These are phyloP conservation scores for Stegophylla sp. DNA, from an alignment of 2,888 invertebrate genomes.

Conservation along the genomic window DNA sequence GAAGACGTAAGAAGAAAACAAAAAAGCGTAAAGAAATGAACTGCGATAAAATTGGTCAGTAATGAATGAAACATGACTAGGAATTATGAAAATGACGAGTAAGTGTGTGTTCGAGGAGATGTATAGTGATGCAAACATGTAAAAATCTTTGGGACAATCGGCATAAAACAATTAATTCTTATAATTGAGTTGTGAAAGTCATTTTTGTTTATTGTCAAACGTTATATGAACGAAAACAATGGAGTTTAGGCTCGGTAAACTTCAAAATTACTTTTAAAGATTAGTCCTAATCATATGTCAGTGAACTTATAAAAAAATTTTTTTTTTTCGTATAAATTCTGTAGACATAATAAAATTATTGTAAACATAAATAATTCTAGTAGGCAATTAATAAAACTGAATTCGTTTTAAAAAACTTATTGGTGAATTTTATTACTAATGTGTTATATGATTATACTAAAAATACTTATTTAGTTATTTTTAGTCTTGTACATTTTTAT, in stretches of 20 bases:
- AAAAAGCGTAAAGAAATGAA: conserved; percentile 7
- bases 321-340: not conserved
- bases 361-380: not conserved
- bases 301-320: not conserved
- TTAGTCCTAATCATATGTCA: not conserved
- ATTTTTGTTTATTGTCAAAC: conserved; percentile 34
- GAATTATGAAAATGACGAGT: conserved; percentile 7
- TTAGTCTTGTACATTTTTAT: too few species aligned
- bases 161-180: conserved; percentile 39
- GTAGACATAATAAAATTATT: not conserved
- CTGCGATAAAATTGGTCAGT: conserved; percentile 10
- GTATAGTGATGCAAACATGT: conserved; percentile 12
- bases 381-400: too few species aligned
- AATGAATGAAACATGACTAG: conserved; percentile 41
- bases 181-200: conserved; percentile 47
- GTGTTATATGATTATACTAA: too few species aligned
- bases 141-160: conserved; percentile 3
- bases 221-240: conserved; percentile 22
- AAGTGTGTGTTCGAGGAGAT: conserved; percentile 9
- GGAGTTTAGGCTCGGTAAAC: conserved; percentile 1
- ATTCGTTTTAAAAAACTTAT: too few species aligned
- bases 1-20: conserved; percentile 5
- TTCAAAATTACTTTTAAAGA: conserved; percentile 17
- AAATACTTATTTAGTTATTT: too few species aligned
- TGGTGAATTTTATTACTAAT: too few species aligned